Base-by-base conservation (phyloP, 2,113 vertebrate genomes). In the Marmota flaviventris region DNA sequence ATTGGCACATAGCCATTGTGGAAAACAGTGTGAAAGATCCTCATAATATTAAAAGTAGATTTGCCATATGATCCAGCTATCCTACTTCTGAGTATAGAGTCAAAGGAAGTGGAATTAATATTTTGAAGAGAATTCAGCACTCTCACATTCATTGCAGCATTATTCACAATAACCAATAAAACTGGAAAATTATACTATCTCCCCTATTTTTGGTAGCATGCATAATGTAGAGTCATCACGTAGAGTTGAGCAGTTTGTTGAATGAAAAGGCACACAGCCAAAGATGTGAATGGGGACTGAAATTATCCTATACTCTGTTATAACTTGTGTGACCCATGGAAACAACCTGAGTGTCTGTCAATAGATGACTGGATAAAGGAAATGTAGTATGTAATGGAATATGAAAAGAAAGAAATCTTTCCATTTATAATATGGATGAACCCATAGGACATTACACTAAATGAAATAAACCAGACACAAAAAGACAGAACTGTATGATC, bases 241-340 rank as follows among this genome's bases (percentile, higher is more conserved):
- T 70, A 91, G 77, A 83, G 51, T 42, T 83, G 34, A 77, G 18
- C 34, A 45, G 27, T 76, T 91, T 94, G 58, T 94, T 82, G 70
- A 77, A 70, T 88, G 48, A 84, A 88, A 94, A 92, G 70, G 27
- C 42, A 84, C 7, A 63, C 8, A 27, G 42, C n/a, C 27, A 77
- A 87, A 63, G 34, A 42, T 77, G 51, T 88, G 70, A 83, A 63
- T 61, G 34, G 27, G 39, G 8, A 78, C 53, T 92, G 51, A 72
- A 72, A 88, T 92, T 92, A 89, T 27, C 17, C 14, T 51, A 84
- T 88, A 81, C 39, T 20, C 51, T 84, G 51, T 8, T 85, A 27
- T 84, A 84, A 87, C 24, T 87, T 86, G 27, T 96, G 83, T 83
- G 72, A 6, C 45, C 32, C 67, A 51, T 24, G 56, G 56, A 58